Evolutionary conservation across 2,797 vertebrate genomes (phyloP).

Genomic region (Hybognathus amarus): DNA sequence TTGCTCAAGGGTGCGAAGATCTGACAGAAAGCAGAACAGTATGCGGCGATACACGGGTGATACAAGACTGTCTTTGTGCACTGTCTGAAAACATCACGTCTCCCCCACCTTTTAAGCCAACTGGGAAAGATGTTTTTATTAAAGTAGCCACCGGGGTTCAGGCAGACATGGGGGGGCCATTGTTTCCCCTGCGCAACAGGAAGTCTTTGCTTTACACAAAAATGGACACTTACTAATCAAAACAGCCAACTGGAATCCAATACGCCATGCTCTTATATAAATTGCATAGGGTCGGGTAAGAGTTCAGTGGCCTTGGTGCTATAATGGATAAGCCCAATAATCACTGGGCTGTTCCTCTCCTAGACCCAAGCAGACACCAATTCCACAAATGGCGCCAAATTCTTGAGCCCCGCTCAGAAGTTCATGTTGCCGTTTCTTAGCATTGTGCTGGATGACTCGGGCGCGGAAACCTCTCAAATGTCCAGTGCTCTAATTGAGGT

Average conservation of each 20-base stretch:
- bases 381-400: conserved; percentile 67
- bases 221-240: conserved; percentile 58
- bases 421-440: conserved; percentile 62
- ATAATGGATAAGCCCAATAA: conserved; percentile 62
- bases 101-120: conserved; percentile 24
- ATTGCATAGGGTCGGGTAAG: not conserved
- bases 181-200: conserved; percentile 43
- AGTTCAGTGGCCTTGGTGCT: conserved; percentile 32
- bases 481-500: conserved; percentile 64
- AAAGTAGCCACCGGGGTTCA: conserved; percentile 52
- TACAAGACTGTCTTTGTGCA: conserved; percentile 45
- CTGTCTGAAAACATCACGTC: conserved; percentile 33
- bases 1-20: conserved; percentile 31
- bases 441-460: conserved; percentile 47
- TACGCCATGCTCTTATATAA: conserved; percentile 40
- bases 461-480: conserved; percentile 64
- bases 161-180: conserved; percentile 37
- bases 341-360: conserved; percentile 45
- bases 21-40: conserved; percentile 24
- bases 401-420: conserved; percentile 63
- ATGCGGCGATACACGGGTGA: not conserved
- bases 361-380: conserved; percentile 39
- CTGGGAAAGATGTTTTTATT: conserved; percentile 54
- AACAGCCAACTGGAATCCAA: conserved; percentile 53
- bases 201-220: conserved; percentile 57